These are phyloP conservation scores for Acleris laterana DNA, from an alignment of 2,888 invertebrate species.

Conservation along the genomic window DNA sequence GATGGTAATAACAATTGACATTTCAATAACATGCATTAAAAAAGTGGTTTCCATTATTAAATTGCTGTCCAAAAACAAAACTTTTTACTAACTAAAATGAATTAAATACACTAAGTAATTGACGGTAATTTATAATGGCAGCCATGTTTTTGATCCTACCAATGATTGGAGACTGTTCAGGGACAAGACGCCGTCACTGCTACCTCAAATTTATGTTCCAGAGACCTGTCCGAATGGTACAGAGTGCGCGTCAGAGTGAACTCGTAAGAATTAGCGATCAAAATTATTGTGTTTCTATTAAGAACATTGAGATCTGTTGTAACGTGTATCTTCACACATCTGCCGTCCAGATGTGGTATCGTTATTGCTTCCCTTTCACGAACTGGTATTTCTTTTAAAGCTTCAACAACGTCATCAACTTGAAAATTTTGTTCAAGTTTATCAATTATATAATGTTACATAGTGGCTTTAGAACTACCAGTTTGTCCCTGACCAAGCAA, in stretches of 20 bases:
- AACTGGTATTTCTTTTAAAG: slow-evolving; percentile 72
- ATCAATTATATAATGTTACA: neutral
- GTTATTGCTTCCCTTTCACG: slow-evolving; percentile 73
- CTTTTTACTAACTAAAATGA: neutral
- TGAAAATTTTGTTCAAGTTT: neutral
- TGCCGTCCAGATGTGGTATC: slow-evolving; percentile 80
- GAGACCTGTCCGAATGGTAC: slow-evolving; percentile 91
- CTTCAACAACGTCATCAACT: neutral
- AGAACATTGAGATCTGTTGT: slow-evolving; percentile 78
- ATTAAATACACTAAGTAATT: no score
- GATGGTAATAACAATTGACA: slow-evolving; percentile 9
- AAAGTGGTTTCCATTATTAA: slow-evolving; percentile 9
- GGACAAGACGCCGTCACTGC: slow-evolving; percentile 72
- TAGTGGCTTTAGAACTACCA: slow-evolving; percentile 63
- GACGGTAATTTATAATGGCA: neutral
- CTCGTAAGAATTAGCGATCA: slow-evolving; percentile 89
- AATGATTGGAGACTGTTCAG: slow-evolving; percentile 39
- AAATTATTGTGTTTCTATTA: slow-evolving; percentile 78
- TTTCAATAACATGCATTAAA: slow-evolving; percentile 7
- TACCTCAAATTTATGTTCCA: slow-evolving; percentile 82
- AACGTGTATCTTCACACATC: slow-evolving; percentile 80
- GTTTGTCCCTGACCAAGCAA: slow-evolving; percentile 64
- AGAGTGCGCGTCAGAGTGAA: slow-evolving; percentile 93
- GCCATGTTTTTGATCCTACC: slow-evolving; percentile 30
- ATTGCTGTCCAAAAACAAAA: neutral